phyloP scores from a whole-genome alignment of 2,888 invertebrate genomes.

The Pseudeuparius sepicola region DNA sequence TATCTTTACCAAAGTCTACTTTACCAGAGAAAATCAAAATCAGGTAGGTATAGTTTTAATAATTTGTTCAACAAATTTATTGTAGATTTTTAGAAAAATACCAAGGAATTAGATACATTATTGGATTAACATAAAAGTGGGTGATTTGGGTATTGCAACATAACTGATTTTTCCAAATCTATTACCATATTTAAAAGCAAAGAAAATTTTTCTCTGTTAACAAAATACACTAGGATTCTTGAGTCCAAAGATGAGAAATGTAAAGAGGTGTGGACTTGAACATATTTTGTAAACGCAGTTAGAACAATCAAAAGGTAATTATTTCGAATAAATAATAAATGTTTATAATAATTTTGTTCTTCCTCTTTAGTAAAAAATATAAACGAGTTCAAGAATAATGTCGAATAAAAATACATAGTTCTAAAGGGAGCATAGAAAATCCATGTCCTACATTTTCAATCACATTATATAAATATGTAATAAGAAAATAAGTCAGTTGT shows the following conservation, averaged over 20 bases:
- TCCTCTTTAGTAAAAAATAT: too few species aligned
- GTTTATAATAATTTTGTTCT: neutral
- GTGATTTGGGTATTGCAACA: constrained; percentile 30
- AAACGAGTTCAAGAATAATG: too few species aligned
- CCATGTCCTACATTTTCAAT: too few species aligned
- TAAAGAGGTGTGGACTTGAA: constrained; percentile 33
- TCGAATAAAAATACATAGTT: too few species aligned
- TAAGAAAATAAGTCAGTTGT: too few species aligned
- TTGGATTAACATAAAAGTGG: constrained; percentile 30
- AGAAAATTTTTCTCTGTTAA: constrained; percentile 20
- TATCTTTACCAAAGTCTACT: too few species aligned
- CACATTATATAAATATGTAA: too few species aligned
- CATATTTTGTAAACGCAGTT: constrained; percentile 33
- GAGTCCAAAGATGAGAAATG: constrained; percentile 31
- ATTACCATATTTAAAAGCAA: too few species aligned
- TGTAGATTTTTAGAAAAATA: constrained; percentile 24
- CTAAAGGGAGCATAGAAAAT: too few species aligned
- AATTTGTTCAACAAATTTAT: too few species aligned
- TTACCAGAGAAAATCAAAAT: too few species aligned
- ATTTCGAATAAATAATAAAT: neutral
- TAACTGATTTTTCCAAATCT: constrained; percentile 29
- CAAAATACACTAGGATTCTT: constrained; percentile 26
- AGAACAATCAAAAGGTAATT: constrained; percentile 30
- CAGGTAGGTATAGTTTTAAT: too few species aligned
- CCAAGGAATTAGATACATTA: constrained; percentile 31